Percentiles rank a stretch among this genome's conserved stretches.
Evolutionary conservation across 30 jellyfish, hydroid and myxozoan genomes (phyloP).

Genomic region (Hydractinia echinata): DNA sequence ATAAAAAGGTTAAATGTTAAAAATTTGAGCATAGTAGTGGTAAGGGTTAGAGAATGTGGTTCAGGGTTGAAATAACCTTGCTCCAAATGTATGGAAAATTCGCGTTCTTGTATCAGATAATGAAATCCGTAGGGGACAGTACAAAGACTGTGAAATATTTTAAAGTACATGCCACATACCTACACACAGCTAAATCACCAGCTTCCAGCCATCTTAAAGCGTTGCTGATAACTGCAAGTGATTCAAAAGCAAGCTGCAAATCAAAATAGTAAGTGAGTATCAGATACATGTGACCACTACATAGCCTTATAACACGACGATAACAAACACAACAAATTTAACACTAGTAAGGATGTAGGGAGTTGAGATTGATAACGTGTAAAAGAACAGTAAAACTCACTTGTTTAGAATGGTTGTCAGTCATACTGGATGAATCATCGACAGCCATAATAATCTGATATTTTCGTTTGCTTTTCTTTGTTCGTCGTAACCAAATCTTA

Average conservation of each 20-base stretch:
- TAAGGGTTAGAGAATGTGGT: too few relatives aligned
- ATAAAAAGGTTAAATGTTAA: neutral
- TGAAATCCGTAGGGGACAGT: too few relatives aligned
- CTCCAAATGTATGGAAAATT: too few relatives aligned
- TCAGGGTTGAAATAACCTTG: too few relatives aligned
- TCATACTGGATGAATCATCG: conserved; percentile 98
- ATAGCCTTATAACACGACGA: neutral
- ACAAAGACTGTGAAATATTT: too few relatives aligned
- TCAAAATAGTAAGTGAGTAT: neutral
- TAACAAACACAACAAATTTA: neutral
- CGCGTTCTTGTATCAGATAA: too few relatives aligned
- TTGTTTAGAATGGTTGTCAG: conserved; percentile 93
- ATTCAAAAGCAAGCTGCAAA: conserved; percentile 75
- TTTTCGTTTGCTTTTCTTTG: conserved; percentile 72
- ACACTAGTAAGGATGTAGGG: neutral
- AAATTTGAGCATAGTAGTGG: neutral
- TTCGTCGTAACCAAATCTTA: conserved; percentile 94
- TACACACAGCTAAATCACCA: conserved; percentile 81
- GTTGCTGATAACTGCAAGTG: conserved; percentile 83
- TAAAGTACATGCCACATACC: conserved; percentile 29
- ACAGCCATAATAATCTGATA: conserved; percentile 89
- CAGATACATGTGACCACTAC: neutral
- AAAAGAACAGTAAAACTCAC: conserved; percentile 18
- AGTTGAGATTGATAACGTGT: neutral
- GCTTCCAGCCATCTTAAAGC: conserved; percentile 90